Conservation (phyloP, 37 sponge, comb jelly and placozoan species). For the Diacarnus erythraeanus region DNA sequence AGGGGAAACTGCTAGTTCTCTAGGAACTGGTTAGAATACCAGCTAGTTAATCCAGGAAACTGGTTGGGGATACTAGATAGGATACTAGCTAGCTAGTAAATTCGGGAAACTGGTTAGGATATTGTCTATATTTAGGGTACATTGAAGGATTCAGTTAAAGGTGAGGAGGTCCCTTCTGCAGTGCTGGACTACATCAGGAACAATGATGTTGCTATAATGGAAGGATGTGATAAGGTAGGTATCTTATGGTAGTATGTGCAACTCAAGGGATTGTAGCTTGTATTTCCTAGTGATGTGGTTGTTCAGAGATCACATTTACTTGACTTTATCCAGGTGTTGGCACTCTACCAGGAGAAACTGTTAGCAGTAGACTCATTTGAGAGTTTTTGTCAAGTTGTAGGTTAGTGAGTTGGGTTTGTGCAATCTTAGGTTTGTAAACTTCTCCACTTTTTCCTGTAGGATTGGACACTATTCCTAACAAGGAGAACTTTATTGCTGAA, state of each 20-base stretch:
- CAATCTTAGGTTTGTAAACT: not conserved
- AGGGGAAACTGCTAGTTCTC: too few relatives aligned
- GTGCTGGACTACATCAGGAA: conserved; percentile 74
- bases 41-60: too few relatives aligned
- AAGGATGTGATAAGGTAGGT: conserved; percentile 81
- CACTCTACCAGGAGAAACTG: conserved; percentile 73
- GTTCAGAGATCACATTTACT: too few relatives aligned
- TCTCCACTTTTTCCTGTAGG: not conserved
- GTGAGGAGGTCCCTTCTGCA: conserved; percentile 35
- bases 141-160: not conserved
- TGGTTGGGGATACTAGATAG: too few relatives aligned
- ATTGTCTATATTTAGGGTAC: not conserved
- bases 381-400: conserved; percentile 74
- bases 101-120: not conserved
- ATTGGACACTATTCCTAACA: not conserved
- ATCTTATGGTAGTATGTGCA: too few relatives aligned
- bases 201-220: conserved; percentile 52
- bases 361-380: conserved; percentile 75
- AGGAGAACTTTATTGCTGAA: conserved; percentile 9
- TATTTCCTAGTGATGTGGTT: too few relatives aligned
- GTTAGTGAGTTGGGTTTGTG: conserved; percentile 29
- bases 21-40: too few relatives aligned
- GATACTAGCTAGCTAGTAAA: too few relatives aligned
- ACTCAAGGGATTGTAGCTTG: too few relatives aligned
- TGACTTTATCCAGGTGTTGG: conserved; percentile 60